Percentiles rank a stretch among this genome's conserved stretches.
Conservation (phyloP, 2,797 vertebrate genomes). For the Loris lydekkerianus region DNA sequence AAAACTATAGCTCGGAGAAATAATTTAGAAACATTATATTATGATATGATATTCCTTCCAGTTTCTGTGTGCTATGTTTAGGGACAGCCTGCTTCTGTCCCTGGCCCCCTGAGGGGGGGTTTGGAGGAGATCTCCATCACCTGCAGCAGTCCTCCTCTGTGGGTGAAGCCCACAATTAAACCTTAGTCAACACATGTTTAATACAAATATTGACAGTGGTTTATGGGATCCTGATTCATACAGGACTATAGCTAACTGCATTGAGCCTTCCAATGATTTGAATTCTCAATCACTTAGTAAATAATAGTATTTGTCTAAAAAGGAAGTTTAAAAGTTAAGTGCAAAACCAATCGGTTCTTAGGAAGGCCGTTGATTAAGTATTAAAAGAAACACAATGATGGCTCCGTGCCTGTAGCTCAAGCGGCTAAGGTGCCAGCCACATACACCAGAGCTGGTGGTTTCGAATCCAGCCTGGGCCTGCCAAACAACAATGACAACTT, state of each 20-base stretch:
- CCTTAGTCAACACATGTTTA: slow-evolving; percentile 81
- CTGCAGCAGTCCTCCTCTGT: slow-evolving; percentile 3
- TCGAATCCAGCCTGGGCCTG: too few relatives aligned
- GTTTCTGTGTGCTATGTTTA: slow-evolving; percentile 7
- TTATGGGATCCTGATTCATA: slow-evolving; percentile 84
- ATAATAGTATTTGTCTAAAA: slow-evolving; percentile 83
- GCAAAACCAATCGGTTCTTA: slow-evolving; percentile 73
- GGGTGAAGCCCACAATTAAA: slow-evolving; percentile 79
- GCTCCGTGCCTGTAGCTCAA: too few relatives aligned
- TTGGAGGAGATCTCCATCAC: slow-evolving; percentile 47
- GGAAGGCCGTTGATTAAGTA: slow-evolving; percentile 74
- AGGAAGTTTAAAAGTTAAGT: slow-evolving; percentile 83
- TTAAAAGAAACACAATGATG: neutral
- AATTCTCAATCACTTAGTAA: slow-evolving; percentile 84
- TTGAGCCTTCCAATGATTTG: slow-evolving; percentile 81
- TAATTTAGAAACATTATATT: neutral
- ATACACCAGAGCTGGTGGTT: too few relatives aligned
- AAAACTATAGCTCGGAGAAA: neutral
- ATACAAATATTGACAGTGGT: slow-evolving; percentile 84
- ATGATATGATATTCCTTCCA: slow-evolving; percentile 29
- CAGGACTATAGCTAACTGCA: slow-evolving; percentile 72
- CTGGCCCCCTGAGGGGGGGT: neutral
- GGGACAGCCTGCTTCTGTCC: neutral
- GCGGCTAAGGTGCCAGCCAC: too few relatives aligned
- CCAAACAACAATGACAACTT: too few relatives aligned